A percentile compares a stretch with the other conserved stretches of the same genome.
Conservation (phyloP, 2,888 invertebrate genomes). For the Drosophila demipolita region DNA sequence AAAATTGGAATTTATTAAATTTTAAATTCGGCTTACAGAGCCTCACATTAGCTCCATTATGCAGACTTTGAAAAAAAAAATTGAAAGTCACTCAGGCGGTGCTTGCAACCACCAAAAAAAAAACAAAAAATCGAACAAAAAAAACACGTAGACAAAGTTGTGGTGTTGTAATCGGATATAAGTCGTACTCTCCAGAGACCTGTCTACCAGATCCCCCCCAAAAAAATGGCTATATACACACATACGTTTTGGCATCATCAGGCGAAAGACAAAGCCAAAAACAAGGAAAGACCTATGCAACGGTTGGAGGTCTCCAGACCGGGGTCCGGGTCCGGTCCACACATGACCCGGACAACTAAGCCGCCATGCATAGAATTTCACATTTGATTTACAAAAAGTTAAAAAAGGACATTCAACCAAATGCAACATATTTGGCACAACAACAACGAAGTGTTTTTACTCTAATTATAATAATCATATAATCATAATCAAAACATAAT, state of each 20-base stretch:
- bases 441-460: constrained; percentile 32
- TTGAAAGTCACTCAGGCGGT: constrained; percentile 9
- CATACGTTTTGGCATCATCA: constrained; percentile 20
- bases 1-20: constrained; percentile 51
- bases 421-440: too few species aligned
- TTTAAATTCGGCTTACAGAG: constrained; percentile 43
- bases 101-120: constrained; percentile 49
- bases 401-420: constrained; percentile 5
- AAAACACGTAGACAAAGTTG: constrained; percentile 43
- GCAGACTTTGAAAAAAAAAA: constrained; percentile 22
- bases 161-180: constrained; percentile 80
- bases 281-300: constrained; percentile 31
- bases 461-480: constrained; percentile 17
- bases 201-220: constrained; percentile 19
- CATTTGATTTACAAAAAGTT: constrained; percentile 63
- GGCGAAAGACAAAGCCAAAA: constrained; percentile 42
- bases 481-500: not conserved
- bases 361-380: constrained; percentile 60
- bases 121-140: not conserved
- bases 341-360: constrained; percentile 47
- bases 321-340: constrained; percentile 1
- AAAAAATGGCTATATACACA: constrained; percentile 1
- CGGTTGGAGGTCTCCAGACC: constrained; percentile 6
- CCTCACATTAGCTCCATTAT: constrained; percentile 56
- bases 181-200: constrained; percentile 67